Evolutionary conservation across 2,888 invertebrate species (phyloP).

Genomic region (Hypolimnas misippus): DNA sequence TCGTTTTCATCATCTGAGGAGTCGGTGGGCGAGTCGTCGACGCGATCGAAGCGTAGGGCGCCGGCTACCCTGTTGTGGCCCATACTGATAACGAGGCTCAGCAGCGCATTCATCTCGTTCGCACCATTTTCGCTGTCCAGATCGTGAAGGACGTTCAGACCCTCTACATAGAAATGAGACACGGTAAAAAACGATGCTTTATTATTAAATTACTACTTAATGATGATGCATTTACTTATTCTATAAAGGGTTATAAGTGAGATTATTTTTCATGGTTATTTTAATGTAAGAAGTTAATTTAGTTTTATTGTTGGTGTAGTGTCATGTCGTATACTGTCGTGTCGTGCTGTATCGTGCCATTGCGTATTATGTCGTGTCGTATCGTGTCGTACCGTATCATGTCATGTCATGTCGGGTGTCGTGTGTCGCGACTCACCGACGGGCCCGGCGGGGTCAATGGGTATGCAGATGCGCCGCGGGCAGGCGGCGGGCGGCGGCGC

Average conservation of each 20-base stretch:
- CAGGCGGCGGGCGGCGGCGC: conserved; percentile 43
- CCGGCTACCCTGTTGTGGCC: conserved; percentile 73
- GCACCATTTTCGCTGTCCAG: conserved; percentile 68
- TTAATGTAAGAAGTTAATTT: too few relatives aligned
- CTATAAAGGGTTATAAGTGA: too few relatives aligned
- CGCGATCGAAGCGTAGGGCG: conserved; percentile 65
- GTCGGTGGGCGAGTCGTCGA: conserved; percentile 48
- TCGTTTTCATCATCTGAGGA: conserved; percentile 45
- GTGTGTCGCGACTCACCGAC: conserved; percentile 56
- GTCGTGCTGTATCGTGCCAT: too few relatives aligned
- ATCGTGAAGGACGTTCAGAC: conserved; percentile 63
- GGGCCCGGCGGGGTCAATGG: conserved; percentile 61
- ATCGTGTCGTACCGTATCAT: too few relatives aligned
- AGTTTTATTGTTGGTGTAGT: too few relatives aligned
- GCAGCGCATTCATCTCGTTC: conserved; percentile 78
- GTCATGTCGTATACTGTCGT: too few relatives aligned
- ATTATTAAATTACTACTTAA: too few relatives aligned
- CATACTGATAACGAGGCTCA: conserved; percentile 76
- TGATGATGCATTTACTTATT: too few relatives aligned
- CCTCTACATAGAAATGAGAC: conserved; percentile 52
- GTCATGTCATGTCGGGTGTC: too few relatives aligned
- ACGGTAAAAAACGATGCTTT: too few relatives aligned
- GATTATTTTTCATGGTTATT: too few relatives aligned
- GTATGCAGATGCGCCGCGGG: conserved; percentile 50
- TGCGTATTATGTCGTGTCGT: too few relatives aligned